Base-by-base conservation (phyloP, 2,113 vertebrate genomes). In the Cyprinodon brontotheroides region DNA sequence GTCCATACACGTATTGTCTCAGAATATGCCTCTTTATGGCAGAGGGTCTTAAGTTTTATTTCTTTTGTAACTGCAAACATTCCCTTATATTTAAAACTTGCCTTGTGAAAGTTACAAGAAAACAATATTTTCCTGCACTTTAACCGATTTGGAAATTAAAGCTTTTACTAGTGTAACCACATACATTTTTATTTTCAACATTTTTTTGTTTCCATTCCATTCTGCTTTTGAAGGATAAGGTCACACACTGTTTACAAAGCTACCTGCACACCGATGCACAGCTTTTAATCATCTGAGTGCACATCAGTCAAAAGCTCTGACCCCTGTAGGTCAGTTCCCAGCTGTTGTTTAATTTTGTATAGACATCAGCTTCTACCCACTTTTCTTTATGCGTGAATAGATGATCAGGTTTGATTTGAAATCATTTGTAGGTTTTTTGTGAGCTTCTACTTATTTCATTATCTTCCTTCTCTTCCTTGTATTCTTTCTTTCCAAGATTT, bases 31-130 rank as follows among this genome's bases (percentile, higher is more conserved):
- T n/a, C 82, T 82, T 82, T 50, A 72, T 65, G 41, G 41, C 62
- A 76, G 72, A 79, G 72, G 77, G 61, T 17, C 63, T 53, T 72
- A 77, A 70, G 84, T 71, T 83, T 13, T 77, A 86, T 75, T 65
- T 77, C 70, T 85, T 83, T 62, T 53, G 66, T 72, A 70, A 82
- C 39, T 17, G 22, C 48, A 63, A 77, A 82, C 50, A 0, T 66
- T 41, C 73, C 74, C 72, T 85, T 85, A 77, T 83, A 73, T 77
- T 85, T 61, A 63, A n/a, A 53, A 4, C 68, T 59, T 11, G 53
- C 64, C 75, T 70, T 70, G 74, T 74, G 76, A 66, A 15, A 65
- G 53, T 67, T 38, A 43, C 61, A 68, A 63, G 41, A 43, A 65
- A 36, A 60, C 17, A n/a, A n/a, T n/a, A 11, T 74, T 70, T 53